These are phyloP conservation scores for Drosophila mojavensis DNA, from an alignment of 1,140 invertebrate species.

Conservation along the genomic window DNA sequence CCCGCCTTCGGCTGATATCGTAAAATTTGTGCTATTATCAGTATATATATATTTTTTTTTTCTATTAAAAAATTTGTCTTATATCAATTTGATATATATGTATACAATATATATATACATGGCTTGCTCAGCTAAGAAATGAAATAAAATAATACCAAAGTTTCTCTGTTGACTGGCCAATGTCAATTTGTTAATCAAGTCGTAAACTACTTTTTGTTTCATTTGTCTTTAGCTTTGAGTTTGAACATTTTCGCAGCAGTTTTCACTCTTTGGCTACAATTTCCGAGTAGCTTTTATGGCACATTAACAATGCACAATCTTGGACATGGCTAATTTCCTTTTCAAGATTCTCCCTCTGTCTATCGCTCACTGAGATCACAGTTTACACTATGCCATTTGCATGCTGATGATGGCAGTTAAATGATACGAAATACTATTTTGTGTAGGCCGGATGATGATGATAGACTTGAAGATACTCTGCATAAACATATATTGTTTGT, in stretches of 20 bases:
- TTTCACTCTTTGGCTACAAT: conserved; percentile 15
- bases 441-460: not conserved
- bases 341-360: conserved; percentile 30
- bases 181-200: too few species aligned
- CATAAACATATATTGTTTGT: too few species aligned
- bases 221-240: not conserved
- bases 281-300: conserved; percentile 37
- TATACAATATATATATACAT: not conserved
- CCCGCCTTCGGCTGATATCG: not conserved
- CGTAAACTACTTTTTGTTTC: not conserved
- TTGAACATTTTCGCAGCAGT: conserved; percentile 22
- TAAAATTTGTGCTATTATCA: not conserved
- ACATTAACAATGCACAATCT: conserved; percentile 39
- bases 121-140: not conserved
- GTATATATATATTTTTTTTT: too few species aligned
- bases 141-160: not conserved
- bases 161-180: not conserved
- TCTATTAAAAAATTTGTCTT: too few species aligned
- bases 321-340: conserved; percentile 45
- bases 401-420: conserved; percentile 10
- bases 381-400: conserved; percentile 17
- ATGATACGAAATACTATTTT: conserved; percentile 13
- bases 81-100: not conserved
- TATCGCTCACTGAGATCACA: not conserved
- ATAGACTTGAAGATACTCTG: not conserved